Evolutionary conservation across 2,113 vertebrate species (phyloP).

Genomic region (Turnix velox): DNA sequence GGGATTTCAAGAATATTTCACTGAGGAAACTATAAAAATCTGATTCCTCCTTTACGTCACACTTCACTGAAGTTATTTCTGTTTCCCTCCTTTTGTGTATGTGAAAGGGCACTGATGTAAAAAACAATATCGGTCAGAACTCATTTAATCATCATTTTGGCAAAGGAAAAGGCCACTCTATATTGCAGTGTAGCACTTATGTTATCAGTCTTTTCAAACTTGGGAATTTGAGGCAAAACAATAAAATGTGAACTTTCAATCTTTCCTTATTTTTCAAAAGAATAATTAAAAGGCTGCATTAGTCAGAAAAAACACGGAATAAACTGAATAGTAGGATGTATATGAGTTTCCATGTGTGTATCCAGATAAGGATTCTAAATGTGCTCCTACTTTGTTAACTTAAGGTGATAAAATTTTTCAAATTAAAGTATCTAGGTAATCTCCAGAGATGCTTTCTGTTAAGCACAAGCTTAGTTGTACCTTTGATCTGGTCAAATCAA

Average conservation of each 20-base stretch:
- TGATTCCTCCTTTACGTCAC: neutral
- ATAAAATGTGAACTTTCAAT: constrained; percentile 15
- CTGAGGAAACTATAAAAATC: neutral
- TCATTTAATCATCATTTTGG: constrained; percentile 22
- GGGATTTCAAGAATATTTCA: neutral
- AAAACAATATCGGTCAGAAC: constrained; percentile 12
- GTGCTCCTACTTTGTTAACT: neutral
- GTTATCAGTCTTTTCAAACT: constrained; percentile 23
- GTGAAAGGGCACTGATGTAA: constrained; percentile 22
- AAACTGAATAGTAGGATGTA: neutral
- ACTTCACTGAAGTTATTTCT: neutral
- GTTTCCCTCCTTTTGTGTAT: neutral
- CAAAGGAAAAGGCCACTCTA: constrained; percentile 36
- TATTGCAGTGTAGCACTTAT: neutral
- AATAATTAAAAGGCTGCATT: constrained; percentile 2
- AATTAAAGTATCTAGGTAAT: neutral
- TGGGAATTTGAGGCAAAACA: constrained; percentile 3
- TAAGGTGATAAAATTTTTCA: neutral
- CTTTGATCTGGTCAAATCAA: neutral
- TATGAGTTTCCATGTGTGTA: neutral
- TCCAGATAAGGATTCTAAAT: neutral
- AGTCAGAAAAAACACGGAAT: neutral
- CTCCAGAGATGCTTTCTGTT: neutral
- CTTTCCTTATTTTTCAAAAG: neutral
- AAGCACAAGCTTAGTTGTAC: neutral